phyloP scores from a whole-genome alignment of 2,888 invertebrate species.

The Acheta domesticus region DNA sequence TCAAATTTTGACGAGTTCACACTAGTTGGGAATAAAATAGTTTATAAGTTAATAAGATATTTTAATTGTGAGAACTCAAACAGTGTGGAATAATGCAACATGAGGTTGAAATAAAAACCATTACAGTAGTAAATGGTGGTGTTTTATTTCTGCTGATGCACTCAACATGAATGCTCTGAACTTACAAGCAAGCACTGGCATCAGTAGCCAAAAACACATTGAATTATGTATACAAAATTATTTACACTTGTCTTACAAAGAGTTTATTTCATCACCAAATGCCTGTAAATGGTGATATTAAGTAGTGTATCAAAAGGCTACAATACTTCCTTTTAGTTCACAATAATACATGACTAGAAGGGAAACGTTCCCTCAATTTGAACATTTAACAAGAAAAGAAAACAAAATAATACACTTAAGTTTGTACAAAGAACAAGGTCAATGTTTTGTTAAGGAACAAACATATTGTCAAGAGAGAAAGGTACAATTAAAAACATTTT shows the following conservation, averaged over 20 bases:
- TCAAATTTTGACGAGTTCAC: no score
- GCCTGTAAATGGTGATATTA: not conserved
- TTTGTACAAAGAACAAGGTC: no score
- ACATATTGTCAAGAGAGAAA: no score
- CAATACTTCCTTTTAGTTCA: not conserved
- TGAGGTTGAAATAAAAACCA: not conserved
- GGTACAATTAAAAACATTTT: no score
- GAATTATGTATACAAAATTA: not conserved
- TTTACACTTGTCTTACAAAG: not conserved
- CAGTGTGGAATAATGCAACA: no score
- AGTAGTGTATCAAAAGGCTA: not conserved
- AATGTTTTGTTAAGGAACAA: no score
- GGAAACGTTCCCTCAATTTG: not conserved
- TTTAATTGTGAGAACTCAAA: no score
- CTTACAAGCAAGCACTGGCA: slow-evolving; percentile 3
- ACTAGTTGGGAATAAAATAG: no score
- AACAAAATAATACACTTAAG: not conserved
- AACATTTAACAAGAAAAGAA: not conserved
- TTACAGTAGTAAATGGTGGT: not conserved
- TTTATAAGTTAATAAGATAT: no score
- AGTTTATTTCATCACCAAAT: not conserved
- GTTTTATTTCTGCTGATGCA: slow-evolving; percentile 4
- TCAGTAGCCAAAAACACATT: not conserved
- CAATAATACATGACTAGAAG: slow-evolving; percentile 11
- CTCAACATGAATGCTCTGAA: not conserved